Conservation (phyloP, 2,888 invertebrate species). For the Oegoconia quadripuncta region DNA sequence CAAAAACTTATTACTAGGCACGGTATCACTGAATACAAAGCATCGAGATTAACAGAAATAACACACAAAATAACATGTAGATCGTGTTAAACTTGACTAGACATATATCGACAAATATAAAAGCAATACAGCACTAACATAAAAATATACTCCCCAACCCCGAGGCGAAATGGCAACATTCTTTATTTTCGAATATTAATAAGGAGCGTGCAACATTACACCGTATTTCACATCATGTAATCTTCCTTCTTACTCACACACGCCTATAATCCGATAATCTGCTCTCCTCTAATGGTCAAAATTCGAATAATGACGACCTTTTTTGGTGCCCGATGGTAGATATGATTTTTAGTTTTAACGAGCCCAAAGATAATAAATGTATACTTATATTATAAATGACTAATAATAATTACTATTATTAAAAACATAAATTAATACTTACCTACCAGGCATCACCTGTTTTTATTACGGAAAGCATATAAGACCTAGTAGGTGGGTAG, state of each 20-base stretch:
- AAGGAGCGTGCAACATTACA: slow-evolving; percentile 72
- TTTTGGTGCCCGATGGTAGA: slow-evolving; percentile 17
- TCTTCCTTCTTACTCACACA: slow-evolving; percentile 34
- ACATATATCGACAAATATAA: slow-evolving; percentile 27
- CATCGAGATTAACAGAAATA: no score
- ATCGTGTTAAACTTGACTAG: background rate
- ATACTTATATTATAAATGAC: background rate
- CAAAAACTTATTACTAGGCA: no score
- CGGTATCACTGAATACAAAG: no score
- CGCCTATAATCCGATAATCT: slow-evolving; percentile 23
- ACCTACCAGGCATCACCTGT: slow-evolving; percentile 3
- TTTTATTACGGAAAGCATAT: background rate
- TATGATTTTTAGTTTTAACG: slow-evolving; percentile 8
- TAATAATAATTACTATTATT: slow-evolving; percentile 4
- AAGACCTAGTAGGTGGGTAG: no score
- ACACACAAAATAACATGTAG: background rate
- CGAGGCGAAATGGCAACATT: slow-evolving; percentile 67
- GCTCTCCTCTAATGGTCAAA: slow-evolving; percentile 46
- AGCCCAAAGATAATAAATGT: slow-evolving; percentile 4
- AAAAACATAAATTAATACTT: slow-evolving; percentile 7
- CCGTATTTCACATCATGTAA: slow-evolving; percentile 69
- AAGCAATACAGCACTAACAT: slow-evolving; percentile 35
- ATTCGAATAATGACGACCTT: slow-evolving; percentile 27
- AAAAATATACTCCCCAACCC: slow-evolving; percentile 61
- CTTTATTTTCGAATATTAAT: slow-evolving; percentile 77